Percentiles rank a stretch among this genome's conserved stretches.
Conservation (phyloP, 1,140 invertebrate genomes). For the Stegodyphus mimosarum region DNA sequence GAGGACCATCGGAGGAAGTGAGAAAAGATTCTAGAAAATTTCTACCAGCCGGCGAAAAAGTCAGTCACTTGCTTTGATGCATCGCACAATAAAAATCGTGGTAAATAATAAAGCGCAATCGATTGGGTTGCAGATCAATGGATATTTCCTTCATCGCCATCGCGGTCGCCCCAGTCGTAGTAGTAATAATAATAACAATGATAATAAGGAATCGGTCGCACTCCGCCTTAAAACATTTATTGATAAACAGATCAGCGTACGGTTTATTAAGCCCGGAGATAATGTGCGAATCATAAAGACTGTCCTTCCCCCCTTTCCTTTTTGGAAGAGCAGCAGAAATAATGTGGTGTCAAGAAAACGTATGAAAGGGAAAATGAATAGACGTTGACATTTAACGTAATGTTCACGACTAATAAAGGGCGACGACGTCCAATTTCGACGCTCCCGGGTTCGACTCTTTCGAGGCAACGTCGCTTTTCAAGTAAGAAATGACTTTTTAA, state of each 20-base stretch:
- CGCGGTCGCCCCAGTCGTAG: too few species aligned
- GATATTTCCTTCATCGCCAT: not conserved
- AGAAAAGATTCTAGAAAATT: not conserved
- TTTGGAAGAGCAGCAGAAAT: not conserved
- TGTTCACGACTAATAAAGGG: slow-evolving; percentile 54
- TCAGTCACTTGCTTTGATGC: too few species aligned
- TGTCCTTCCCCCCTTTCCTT: not conserved
- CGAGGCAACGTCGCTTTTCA: slow-evolving; percentile 20
- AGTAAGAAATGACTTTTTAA: slow-evolving; percentile 61
- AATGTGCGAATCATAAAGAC: slow-evolving; percentile 45
- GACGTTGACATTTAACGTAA: slow-evolving; percentile 47
- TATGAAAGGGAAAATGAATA: slow-evolving; percentile 17
- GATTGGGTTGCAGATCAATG: slow-evolving; percentile 25
- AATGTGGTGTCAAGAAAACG: slow-evolving; percentile 28
- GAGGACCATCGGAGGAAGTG: not conserved
- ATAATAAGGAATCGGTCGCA: slow-evolving; percentile 30
- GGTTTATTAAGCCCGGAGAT: slow-evolving; percentile 59
- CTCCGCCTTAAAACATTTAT: slow-evolving; percentile 51
- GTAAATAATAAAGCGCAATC: slow-evolving; percentile 45
- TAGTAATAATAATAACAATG: slow-evolving; percentile 2
- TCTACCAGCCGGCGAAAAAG: not conserved
- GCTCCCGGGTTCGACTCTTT: not conserved
- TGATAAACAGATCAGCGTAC: slow-evolving; percentile 52
- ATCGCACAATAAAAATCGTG: slow-evolving; percentile 19
- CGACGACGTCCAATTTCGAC: slow-evolving; percentile 19